Percentiles rank a stretch among this genome's conserved stretches.
Conservation (phyloP, 1,140 invertebrate species). For the Doryteuthis pealeii region DNA sequence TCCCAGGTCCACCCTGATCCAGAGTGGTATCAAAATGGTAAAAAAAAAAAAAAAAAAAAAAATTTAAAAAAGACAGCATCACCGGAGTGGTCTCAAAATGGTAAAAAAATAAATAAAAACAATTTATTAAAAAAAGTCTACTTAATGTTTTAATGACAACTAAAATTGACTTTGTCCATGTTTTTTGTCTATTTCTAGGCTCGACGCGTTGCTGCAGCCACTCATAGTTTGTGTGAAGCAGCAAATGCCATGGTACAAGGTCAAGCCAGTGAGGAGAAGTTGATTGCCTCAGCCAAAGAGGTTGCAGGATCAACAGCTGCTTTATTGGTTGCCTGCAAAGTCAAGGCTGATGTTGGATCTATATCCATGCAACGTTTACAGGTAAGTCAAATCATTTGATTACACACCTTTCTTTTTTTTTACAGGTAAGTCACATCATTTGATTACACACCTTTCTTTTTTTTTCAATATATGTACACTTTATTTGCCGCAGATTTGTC, state of each 20-base stretch:
- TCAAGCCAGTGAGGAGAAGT: constrained; percentile 88
- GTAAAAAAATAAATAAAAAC: no score
- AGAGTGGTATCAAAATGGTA: no score
- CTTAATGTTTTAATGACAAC: no score
- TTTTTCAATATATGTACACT: neutral
- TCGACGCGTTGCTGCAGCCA: constrained; percentile 91
- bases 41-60: no score
- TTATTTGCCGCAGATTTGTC: no score
- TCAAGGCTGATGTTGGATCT: constrained; percentile 94
- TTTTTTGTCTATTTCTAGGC: constrained; percentile 62
- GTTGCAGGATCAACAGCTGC: constrained; percentile 97
- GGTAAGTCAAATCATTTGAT: constrained; percentile 47
- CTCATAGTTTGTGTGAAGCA: constrained; percentile 94
- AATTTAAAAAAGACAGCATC: no score
- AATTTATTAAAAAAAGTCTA: no score
- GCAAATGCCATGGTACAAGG: constrained; percentile 97
- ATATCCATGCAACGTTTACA: constrained; percentile 89
- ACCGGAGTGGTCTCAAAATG: no score
- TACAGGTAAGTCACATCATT: neutral
- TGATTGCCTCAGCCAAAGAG: constrained; percentile 94
- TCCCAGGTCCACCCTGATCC: no score
- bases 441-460: neutral
- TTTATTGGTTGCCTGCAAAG: constrained; percentile 95
- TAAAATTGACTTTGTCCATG: no score
- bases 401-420: neutral